Evolutionary conservation across 2,797 vertebrate genomes (phyloP), one percentile per base, ranked within the genome.

Genomic region (Gobio occitaniae): DNA sequence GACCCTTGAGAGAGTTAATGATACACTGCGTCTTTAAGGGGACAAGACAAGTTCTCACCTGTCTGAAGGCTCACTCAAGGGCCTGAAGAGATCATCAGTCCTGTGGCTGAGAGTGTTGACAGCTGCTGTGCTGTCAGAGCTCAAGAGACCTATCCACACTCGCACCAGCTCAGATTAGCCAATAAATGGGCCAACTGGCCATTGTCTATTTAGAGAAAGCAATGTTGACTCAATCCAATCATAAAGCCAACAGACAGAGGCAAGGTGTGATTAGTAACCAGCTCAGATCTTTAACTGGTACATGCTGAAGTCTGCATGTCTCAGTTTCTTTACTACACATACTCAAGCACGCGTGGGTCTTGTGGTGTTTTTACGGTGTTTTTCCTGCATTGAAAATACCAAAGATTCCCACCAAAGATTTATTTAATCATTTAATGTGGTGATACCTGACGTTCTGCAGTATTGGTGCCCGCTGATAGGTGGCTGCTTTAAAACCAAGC

Each of bases 1-100:
- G 69, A 47, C 83, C 59, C 66, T n/a, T 79, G 65, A 88, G 63
- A 69, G 52, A 48, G 68, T 52, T 78, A 83, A 83, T 79, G 48
- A 79, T 71, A 80, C 52, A 61, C 15, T 25, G 36, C 12, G 48
- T 54, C 21, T 41, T 71, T 41, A 54, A 72, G 54, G 29, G 25
- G 52, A 36, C 21, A 52, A 61, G 54, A 74, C 79, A 76, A 59
- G 79, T 65, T 41, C 17, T 59, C 75, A 79, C 79, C 50, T 44
- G 59, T 63, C 12, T 15, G 32, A 52, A 63, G 41, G 21, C 76
- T 78, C 76, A 47, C n/a, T 29, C 1, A 11, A 56, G 21, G 0
- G 16, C 29, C 48, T 61, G 38, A 47, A 0, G 10, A 80, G 25
- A 50, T 66, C 36, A 32, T 36, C 3, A 3, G 7, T 2, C n/a